These are phyloP conservation scores for Bombus picipes DNA, from an alignment of 1,140 invertebrate species.

Conservation along the genomic window DNA sequence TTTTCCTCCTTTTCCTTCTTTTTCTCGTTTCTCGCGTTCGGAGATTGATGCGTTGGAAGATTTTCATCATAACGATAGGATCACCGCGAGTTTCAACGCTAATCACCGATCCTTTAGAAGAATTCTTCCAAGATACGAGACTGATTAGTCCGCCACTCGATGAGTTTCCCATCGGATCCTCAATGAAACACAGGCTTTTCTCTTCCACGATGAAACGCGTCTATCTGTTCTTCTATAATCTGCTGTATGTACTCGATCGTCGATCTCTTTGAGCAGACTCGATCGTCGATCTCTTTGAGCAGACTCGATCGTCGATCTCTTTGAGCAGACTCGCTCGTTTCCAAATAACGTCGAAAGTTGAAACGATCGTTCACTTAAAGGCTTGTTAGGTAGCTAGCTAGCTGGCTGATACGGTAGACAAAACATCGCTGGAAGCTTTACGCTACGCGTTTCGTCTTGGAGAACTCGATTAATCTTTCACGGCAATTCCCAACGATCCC, in stretches of 20 bases:
- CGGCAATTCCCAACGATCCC: neutral
- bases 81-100: neutral
- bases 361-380: neutral
- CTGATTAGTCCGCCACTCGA: neutral
- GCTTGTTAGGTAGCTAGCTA: neutral
- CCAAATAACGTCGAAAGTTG: neutral
- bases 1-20: neutral
- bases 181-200: neutral
- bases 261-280: neutral
- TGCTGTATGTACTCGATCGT: too few relatives aligned
- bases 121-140: neutral
- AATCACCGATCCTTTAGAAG: neutral
- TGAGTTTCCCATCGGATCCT: neutral
- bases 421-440: neutral
- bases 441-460: neutral
- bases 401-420: neutral
- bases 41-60: constrained; percentile 18
- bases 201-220: neutral
- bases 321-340: neutral
- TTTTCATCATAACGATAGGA: constrained; percentile 17
- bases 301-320: neutral
- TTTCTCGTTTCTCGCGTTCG: neutral
- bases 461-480: constrained; percentile 9
- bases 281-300: neutral
- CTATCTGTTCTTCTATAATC: too few relatives aligned